Base-by-base conservation (phyloP, 2,888 invertebrate species). In the Odontothrips loti region DNA sequence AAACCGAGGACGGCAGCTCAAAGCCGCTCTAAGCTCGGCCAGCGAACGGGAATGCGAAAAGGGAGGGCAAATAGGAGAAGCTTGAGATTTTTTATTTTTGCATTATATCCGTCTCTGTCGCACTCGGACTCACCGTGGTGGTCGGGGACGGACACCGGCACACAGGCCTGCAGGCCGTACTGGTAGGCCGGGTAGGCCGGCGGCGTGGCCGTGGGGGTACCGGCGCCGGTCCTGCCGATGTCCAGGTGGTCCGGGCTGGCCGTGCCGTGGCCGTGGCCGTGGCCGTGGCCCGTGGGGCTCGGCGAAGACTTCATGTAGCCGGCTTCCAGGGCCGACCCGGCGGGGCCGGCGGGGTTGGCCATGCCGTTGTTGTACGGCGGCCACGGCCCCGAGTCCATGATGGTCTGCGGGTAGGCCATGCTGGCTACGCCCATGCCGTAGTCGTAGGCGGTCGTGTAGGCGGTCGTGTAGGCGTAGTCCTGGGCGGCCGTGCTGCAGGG, bases 341-440 rank as follows among this genome's bases (percentile, higher is more conserved):
- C 3, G 3, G 34, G 3, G 34, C 34, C 34, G 34, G 34, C 34
- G 34, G 34, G 2, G 34, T 43, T 58, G 58, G 68, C 27, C 68
- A 75, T 75, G 68, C 23, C 68, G 68, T 12, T 27, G 68, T 20
- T 20, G 58, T 75, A 75, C 11, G 68, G 68, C 68, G 68, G 12
- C 68, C 68, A 58, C 58, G 58, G 68, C 23, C 68, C 12, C 68
- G 68, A 11, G 68, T 75, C 68, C 68, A 75, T 27, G 23, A 75
- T 23, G 68, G 8, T 75, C 68, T 75, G 68, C 27, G 9, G 27
- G 68, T 75, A 75, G 27, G 68, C 68, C 68, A 75, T 75, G 68
- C 68, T 27, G 68, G n/a, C n/a, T 11, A 23, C 68, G 68, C 23
- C n/a, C 68, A 27, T 23, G 23, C 23, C 23, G 68, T 75, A 75